phyloP scores from a whole-genome alignment of 2,888 invertebrate genomes.

The Spisula subtruncata region DNA sequence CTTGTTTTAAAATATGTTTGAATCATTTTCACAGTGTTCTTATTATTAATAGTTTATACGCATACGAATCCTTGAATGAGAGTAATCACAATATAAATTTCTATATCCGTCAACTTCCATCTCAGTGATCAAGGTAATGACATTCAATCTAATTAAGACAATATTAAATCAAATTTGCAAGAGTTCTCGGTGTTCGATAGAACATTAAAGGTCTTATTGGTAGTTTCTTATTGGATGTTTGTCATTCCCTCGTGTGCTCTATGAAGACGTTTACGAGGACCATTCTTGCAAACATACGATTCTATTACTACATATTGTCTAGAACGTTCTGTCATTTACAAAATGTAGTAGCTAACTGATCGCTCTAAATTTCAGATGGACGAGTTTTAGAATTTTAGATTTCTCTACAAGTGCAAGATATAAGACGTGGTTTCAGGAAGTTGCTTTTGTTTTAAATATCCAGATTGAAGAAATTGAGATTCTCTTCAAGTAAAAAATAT shows the following conservation, averaged over 20 bases:
- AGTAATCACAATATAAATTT: no score
- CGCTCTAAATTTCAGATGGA: neutral
- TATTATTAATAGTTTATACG: no score
- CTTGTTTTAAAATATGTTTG: no score
- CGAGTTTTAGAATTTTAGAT: neutral
- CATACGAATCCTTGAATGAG: no score
- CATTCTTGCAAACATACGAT: neutral
- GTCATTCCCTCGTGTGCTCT: neutral
- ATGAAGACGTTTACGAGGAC: neutral
- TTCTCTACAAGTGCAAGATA: neutral
- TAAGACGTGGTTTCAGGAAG: neutral
- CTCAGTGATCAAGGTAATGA: no score
- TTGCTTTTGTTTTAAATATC: no score
- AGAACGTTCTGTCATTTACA: neutral
- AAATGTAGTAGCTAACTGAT: neutral
- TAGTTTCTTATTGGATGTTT: neutral
- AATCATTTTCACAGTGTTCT: no score
- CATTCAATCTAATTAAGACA: neutral
- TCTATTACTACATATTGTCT: neutral
- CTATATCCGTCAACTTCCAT: no score
- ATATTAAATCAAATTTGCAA: neutral
- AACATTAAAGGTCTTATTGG: neutral
- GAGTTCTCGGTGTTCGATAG: neutral
- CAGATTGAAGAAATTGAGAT: no score
- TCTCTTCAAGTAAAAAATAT: no score